Conservation (phyloP, 2,797 vertebrate genomes). For the Australoheros facetus region DNA sequence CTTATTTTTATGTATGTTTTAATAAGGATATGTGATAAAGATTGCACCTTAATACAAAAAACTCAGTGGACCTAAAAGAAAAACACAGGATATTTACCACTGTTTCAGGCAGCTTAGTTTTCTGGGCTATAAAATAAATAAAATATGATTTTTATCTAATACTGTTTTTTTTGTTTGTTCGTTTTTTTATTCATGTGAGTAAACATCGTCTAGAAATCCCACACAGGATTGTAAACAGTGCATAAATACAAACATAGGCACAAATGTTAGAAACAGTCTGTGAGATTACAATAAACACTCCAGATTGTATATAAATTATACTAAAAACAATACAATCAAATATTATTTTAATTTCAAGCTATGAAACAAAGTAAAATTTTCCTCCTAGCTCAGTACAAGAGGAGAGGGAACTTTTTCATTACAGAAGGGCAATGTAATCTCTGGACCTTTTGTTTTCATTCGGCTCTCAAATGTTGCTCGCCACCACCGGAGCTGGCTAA, state of each 20-base stretch:
- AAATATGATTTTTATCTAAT: neutral
- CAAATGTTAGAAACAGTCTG: neutral
- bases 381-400: conserved; percentile 22
- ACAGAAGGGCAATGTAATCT: conserved; percentile 47
- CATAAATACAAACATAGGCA: neutral
- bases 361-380: conserved; percentile 2
- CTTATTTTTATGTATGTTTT: rapidly evolving
- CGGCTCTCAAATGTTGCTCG: conserved; percentile 60
- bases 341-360: conserved; percentile 5
- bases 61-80: neutral
- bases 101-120: neutral
- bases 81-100: neutral
- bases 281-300: conserved; percentile 4
- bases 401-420: conserved; percentile 71
- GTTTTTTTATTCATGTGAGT: neutral
- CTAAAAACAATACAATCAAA: conserved; percentile 4
- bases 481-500: conserved; percentile 66
- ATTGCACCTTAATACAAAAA: neutral
- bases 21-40: neutral
- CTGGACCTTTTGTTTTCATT: conserved; percentile 68
- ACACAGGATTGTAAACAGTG: neutral
- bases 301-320: conserved; percentile 2
- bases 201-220: neutral
- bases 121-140: rapidly evolving
- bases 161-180: neutral